These are phyloP conservation scores for Astreopora myriophthalma DNA, from an alignment of 64 coral and sea anemone genomes.

Conservation along the genomic window DNA sequence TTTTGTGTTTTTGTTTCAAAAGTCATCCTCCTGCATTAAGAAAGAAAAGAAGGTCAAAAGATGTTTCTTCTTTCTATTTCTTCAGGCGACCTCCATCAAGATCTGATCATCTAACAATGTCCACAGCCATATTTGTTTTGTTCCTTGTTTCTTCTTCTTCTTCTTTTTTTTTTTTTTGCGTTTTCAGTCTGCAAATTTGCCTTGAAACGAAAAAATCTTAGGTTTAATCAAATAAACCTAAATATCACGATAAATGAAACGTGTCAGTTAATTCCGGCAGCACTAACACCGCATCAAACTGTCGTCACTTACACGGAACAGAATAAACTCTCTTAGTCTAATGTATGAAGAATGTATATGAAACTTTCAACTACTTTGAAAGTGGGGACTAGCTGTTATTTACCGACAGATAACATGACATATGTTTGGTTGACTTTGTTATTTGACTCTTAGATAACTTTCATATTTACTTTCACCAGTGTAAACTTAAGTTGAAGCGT, in stretches of 20 bases:
- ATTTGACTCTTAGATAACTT: not conserved
- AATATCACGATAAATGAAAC: not conserved
- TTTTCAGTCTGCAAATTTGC: not conserved
- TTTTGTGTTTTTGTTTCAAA: too few relatives aligned
- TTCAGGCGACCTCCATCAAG: not conserved
- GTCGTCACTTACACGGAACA: not conserved
- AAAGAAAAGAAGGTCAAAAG: not conserved
- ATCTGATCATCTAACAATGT: too few relatives aligned
- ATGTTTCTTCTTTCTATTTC: not conserved
- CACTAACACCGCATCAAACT: not conserved
- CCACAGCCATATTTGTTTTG: too few relatives aligned
- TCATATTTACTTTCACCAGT: not conserved
- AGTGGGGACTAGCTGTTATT: not conserved
- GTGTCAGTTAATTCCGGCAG: not conserved
- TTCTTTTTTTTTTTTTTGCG: not conserved
- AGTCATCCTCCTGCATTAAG: not conserved
- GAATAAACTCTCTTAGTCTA: not conserved
- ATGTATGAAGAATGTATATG: not conserved
- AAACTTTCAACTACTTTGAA: not conserved
- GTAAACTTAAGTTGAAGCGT: not conserved
- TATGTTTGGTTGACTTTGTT: not conserved
- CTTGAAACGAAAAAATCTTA: not conserved
- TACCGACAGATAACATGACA: not conserved
- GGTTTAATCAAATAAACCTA: not conserved
- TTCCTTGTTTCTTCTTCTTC: not conserved